phyloP scores from a whole-genome alignment of 2,113 vertebrate species.

The Oenanthe oenanthe region DNA sequence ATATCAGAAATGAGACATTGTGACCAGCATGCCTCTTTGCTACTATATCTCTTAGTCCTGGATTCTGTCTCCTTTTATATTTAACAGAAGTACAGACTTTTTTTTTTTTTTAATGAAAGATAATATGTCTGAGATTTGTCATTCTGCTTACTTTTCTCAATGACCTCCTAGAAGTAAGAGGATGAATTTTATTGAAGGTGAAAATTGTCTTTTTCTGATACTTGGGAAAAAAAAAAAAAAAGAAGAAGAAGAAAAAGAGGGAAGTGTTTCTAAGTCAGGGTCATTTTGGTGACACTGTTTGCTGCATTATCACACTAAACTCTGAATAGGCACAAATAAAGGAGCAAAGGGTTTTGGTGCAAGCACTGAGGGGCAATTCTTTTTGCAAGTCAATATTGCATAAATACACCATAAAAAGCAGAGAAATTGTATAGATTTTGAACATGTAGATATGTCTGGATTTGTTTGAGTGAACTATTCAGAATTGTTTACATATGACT shows the following conservation, averaged over 20 bases:
- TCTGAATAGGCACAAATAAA: neutral
- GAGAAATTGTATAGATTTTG: neutral
- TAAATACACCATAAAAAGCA: neutral
- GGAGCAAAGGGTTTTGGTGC: neutral
- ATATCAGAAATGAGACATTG: neutral
- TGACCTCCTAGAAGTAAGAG: neutral
- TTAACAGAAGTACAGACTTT: neutral
- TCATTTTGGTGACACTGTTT: neutral
- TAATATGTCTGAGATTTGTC: neutral
- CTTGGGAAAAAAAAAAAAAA: fast-evolving
- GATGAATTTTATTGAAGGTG: neutral
- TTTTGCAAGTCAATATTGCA: neutral
- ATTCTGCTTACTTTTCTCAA: neutral
- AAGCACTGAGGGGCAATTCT: neutral
- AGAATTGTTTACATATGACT: neutral
- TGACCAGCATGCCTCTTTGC: neutral
- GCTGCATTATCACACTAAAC: neutral
- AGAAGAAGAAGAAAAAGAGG: neutral
- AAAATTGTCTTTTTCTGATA: neutral
- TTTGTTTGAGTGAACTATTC: neutral
- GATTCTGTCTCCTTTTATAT: neutral
- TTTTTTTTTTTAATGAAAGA: neutral
- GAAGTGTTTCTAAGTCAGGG: neutral
- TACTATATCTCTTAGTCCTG: neutral
- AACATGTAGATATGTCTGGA: neutral